Conservation (phyloP, 2,797 vertebrate genomes). For the Arnoldichthys spilopterus region DNA sequence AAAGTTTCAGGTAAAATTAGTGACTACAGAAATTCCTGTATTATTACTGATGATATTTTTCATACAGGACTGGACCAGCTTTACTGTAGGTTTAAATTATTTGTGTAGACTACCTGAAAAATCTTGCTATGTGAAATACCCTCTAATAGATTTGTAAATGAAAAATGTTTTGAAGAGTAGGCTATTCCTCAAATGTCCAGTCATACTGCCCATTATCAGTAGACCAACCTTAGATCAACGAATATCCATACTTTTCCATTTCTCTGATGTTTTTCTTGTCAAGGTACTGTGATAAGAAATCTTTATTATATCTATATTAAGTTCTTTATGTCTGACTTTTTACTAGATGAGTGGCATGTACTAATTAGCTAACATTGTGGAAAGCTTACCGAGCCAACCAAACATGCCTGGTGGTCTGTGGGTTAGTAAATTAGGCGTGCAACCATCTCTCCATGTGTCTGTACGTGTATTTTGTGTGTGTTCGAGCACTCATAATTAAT, state of each 20-base stretch:
- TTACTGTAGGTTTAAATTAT: too few species aligned
- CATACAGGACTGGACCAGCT: too few species aligned
- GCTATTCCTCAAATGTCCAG: not conserved
- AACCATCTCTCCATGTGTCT: not conserved
- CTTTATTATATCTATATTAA: too few species aligned
- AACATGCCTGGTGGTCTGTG: constrained; percentile 7
- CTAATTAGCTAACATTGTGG: not conserved
- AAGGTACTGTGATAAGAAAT: not conserved
- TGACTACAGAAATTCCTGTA: too few species aligned
- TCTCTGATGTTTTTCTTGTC: not conserved
- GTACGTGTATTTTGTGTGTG: not conserved
- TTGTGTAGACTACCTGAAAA: too few species aligned
- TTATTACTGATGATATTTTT: too few species aligned
- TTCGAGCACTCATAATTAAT: not conserved
- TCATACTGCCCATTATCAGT: not conserved
- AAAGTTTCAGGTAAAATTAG: too few species aligned
- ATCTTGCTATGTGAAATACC: too few species aligned
- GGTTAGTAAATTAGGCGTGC: constrained; percentile 13
- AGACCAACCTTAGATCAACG: not conserved
- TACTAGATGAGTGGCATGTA: not conserved
- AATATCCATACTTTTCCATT: not conserved
- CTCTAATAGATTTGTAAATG: too few species aligned
- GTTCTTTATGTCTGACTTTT: not conserved
- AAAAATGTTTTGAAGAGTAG: too few species aligned
- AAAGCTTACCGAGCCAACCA: not conserved